Conservation (phyloP, 2,888 invertebrate species). For the Spodoptera exigua region DNA sequence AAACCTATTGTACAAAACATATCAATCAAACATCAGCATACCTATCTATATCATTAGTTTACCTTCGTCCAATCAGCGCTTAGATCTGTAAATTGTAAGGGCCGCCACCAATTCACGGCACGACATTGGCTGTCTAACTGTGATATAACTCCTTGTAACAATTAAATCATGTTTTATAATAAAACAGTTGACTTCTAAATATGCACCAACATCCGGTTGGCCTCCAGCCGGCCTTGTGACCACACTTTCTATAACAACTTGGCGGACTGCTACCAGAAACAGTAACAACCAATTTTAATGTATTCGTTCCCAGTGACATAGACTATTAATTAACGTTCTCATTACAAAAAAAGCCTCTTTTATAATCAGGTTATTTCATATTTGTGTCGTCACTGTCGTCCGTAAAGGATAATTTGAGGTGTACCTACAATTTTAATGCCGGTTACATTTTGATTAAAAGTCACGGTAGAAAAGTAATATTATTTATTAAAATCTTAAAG, state of each 20-base stretch:
- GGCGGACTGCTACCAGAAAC: conserved; percentile 38
- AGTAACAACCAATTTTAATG: conserved; percentile 28
- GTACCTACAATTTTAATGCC: too few species aligned
- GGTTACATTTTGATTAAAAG: too few species aligned
- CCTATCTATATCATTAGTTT: conserved; percentile 4
- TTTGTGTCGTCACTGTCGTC: too few species aligned
- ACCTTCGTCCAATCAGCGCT: conserved; percentile 34
- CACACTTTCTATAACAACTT: conserved; percentile 73
- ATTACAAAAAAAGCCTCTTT: too few species aligned
- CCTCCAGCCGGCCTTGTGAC: conserved; percentile 79
- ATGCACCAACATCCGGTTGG: conserved; percentile 75
- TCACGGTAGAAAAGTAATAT: too few species aligned
- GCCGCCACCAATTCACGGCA: conserved; percentile 27
- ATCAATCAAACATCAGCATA: neutral
- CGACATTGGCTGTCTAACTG: conserved; percentile 26
- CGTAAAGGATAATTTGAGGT: too few species aligned
- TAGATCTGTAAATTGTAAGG: conserved; percentile 35
- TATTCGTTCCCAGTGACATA: conserved; percentile 8
- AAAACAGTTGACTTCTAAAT: conserved; percentile 52
- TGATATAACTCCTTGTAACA: conserved; percentile 40
- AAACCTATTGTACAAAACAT: too few species aligned
- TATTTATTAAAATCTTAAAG: too few species aligned
- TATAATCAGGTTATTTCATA: too few species aligned
- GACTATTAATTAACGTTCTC: too few species aligned
- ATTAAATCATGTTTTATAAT: conserved; percentile 55